Conservation (phyloP, 2,113 vertebrate genomes). For the Vulpes lagopus region DNA sequence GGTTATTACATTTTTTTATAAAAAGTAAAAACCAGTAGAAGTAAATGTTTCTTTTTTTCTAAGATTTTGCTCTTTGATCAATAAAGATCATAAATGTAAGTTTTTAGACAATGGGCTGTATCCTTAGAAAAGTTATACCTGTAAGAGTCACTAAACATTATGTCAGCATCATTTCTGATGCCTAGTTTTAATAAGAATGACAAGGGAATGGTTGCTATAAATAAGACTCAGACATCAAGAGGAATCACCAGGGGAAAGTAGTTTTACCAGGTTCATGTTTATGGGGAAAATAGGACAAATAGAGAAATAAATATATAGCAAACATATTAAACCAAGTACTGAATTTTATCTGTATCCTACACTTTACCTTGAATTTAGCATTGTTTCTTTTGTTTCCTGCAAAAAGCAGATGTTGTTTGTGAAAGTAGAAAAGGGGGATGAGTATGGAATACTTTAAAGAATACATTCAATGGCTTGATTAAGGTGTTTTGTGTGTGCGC, state of each 20-base stretch:
- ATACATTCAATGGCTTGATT: not conserved
- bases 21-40: constrained; percentile 9
- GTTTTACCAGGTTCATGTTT: not conserved
- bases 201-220: not conserved
- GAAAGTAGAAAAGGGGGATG: not conserved
- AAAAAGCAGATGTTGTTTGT: not conserved
- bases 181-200: not conserved
- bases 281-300: not conserved
- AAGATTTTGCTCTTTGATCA: not conserved
- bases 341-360: not conserved
- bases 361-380: constrained; percentile 12
- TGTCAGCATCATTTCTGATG: not conserved
- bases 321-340: not conserved
- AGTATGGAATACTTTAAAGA: not conserved
- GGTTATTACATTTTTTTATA: not conserved
- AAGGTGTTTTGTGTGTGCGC: not conserved
- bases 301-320: not conserved
- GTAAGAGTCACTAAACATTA: not conserved
- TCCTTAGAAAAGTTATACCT: not conserved
- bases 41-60: not conserved
- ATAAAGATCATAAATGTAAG: not conserved
- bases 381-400: not conserved
- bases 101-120: not conserved
- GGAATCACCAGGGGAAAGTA: not conserved
- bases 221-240: not conserved